Conservation (phyloP, 2,113 vertebrate species). For the Salvelinus sp. region DNA sequence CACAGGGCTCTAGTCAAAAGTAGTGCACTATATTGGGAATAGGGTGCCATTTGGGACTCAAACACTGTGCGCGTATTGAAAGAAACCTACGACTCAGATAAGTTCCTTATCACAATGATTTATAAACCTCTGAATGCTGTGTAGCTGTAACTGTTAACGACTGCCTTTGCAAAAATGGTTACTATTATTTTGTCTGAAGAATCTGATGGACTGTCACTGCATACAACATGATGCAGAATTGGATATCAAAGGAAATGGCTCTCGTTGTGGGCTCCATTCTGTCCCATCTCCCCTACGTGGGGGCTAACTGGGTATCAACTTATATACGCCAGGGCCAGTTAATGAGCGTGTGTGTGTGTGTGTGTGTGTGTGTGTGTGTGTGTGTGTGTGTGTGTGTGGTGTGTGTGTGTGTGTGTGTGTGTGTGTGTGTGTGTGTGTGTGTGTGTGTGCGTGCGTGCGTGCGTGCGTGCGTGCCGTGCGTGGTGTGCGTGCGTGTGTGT, state of each 20-base stretch:
- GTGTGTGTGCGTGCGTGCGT: no score
- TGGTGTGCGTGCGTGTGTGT: no score
- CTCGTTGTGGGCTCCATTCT: not conserved
- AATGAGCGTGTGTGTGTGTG: not conserved
- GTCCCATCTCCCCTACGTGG: not conserved
- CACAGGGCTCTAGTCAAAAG: no score
- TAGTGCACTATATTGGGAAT: no score
- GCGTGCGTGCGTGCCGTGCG: no score
- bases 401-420: not conserved
- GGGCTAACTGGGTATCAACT: not conserved
- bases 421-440: no score
- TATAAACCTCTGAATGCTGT: no score
- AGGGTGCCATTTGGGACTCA: no score
- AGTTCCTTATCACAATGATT: no score
- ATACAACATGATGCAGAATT: not conserved
- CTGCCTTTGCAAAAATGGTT: not conserved
- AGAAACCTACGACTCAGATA: no score
- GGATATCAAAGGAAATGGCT: not conserved
- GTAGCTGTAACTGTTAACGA: not conserved
- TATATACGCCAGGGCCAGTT: not conserved
- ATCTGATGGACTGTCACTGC: not conserved
- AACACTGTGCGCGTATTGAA: no score
- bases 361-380: no score
- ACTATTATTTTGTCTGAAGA: not conserved
- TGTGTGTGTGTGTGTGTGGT: not conserved